A percentile compares a stretch with the other conserved stretches of the same genome.
Conservation (phyloP, 2,888 invertebrate genomes). For the Amphimallon solstitiale region DNA sequence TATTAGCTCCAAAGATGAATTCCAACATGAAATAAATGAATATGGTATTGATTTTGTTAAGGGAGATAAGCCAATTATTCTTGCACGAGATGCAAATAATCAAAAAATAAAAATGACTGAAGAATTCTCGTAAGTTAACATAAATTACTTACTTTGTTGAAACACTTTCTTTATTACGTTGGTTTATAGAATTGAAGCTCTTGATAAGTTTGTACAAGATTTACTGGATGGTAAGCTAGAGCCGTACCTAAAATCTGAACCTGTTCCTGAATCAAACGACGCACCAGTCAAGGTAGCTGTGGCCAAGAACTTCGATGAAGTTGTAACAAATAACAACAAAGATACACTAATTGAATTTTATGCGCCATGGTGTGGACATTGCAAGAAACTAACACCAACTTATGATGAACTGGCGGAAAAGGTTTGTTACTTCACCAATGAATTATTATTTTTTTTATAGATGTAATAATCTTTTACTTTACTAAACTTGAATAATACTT, state of each 20-base stretch:
- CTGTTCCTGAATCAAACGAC: conserved; percentile 85
- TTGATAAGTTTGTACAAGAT: conserved; percentile 86
- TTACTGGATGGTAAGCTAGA: conserved; percentile 84
- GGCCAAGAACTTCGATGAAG: conserved; percentile 95
- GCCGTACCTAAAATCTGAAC: conserved; percentile 95
- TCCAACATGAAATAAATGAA: conserved; percentile 93
- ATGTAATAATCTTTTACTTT: too few relatives aligned
- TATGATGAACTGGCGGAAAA: conserved; percentile 94
- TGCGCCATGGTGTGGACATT: conserved; percentile 99
- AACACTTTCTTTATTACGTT: neutral
- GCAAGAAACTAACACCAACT: conserved; percentile 93
- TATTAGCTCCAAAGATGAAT: conserved; percentile 91
- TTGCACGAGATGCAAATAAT: conserved; percentile 83
- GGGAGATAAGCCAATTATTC: conserved; percentile 89
- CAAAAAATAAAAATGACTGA: conserved; percentile 90
- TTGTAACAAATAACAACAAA: conserved; percentile 88
- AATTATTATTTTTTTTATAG: too few relatives aligned
- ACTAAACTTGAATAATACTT: too few relatives aligned
- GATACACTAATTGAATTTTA: conserved; percentile 98
- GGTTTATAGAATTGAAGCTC: conserved; percentile 77
- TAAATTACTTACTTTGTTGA: neutral
- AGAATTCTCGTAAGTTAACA: conserved; percentile 81
- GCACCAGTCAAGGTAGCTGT: conserved; percentile 91
- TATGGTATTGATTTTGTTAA: conserved; percentile 89
- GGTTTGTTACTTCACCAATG: conserved; percentile 62